Conservation (phyloP, 2,113 vertebrate genomes). For the Chaenogobius annularis region DNA sequence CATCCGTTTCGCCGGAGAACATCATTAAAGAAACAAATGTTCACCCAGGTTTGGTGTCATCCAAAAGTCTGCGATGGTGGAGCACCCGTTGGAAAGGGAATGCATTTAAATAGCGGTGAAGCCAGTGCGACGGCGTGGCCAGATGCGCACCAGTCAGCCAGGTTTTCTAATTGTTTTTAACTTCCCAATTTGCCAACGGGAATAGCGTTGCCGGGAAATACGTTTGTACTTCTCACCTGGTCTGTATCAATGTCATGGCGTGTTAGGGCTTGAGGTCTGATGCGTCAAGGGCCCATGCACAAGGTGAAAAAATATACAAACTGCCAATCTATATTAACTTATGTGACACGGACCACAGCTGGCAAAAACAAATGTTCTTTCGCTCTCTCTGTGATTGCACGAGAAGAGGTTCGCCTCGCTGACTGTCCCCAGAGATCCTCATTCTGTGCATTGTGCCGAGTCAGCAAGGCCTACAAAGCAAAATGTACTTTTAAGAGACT, state of each 20-base stretch:
- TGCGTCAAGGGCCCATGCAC: too few species aligned
- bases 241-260: too few species aligned
- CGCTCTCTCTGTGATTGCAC: neutral
- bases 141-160: neutral
- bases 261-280: neutral
- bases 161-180: neutral
- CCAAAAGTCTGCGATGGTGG: neutral
- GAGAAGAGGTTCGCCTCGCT: too few species aligned
- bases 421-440: neutral
- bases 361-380: neutral
- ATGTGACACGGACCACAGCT: neutral
- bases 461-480: too few species aligned
- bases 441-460: neutral
- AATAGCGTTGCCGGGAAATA: too few species aligned
- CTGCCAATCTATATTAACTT: neutral
- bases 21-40: slow-evolving; percentile 14
- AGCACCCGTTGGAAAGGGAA: neutral
- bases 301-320: neutral
- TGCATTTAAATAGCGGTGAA: neutral
- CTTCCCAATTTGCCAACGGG: too few species aligned
- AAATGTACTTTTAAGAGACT: too few species aligned
- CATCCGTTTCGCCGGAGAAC: slow-evolving; percentile 7
- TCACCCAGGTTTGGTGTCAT: neutral
- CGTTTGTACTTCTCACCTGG: too few species aligned
- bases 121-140: neutral